Evolutionary conservation across 2,113 vertebrate genomes (phyloP).

Genomic region (Tyto alba): DNA sequence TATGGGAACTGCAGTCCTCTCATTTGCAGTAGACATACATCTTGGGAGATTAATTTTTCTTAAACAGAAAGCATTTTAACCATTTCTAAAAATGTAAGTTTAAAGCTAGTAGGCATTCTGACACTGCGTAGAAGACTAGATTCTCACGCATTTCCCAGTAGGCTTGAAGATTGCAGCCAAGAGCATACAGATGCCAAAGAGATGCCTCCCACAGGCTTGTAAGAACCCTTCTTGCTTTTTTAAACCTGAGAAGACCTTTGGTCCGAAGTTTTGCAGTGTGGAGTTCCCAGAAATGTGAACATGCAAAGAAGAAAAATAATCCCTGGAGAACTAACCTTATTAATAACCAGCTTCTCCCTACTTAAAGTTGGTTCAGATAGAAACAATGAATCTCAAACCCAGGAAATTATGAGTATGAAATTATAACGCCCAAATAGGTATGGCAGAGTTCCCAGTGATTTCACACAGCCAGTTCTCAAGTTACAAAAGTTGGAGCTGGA

Average conservation of each 20-base stretch:
- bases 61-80: not conserved
- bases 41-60: not conserved
- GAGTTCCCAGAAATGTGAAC: constrained; percentile 43
- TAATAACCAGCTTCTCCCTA: not conserved
- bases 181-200: not conserved
- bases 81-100: not conserved
- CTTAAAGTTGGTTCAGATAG: not conserved
- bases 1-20: not conserved
- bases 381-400: not conserved
- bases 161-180: not conserved
- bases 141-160: not conserved
- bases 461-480: not conserved
- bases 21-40: not conserved
- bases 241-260: constrained; percentile 23
- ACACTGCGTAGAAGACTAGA: not conserved
- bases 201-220: constrained; percentile 28
- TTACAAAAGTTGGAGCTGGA: not conserved
- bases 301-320: not conserved
- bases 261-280: not conserved
- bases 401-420: constrained; percentile 28
- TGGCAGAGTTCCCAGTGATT: constrained; percentile 44
- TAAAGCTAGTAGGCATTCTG: not conserved
- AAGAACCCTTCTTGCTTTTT: constrained; percentile 22
- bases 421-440: constrained; percentile 14
- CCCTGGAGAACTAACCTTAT: constrained; percentile 21